Base-by-base conservation (phyloP, 2,888 invertebrate genomes). In the Adela reaumurella region DNA sequence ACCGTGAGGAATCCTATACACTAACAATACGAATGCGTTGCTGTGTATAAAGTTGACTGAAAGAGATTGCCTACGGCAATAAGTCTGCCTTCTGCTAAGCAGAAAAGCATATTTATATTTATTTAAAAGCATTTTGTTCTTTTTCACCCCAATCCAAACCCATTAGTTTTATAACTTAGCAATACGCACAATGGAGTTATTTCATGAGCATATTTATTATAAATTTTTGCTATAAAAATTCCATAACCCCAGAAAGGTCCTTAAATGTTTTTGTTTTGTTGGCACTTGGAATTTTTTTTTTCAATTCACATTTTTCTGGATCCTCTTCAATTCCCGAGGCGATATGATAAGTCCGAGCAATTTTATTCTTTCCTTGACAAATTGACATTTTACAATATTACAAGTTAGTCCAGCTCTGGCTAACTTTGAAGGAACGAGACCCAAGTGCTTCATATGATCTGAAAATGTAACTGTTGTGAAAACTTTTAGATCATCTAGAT, bases 271-370 rank as follows among this genome's bases (percentile, higher is more conserved):
- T 20, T 54, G 35, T 28, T 58, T 62, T 41, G 46, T 45, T 1
- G 62, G 61, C 14, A 44, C 29, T 41, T 55, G 52, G 49, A 61
- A 62, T 10, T 58, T 49, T 19, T 44, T 17, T 60, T 1, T 54
- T 53, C 18, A 56, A 46, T n/a, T n/a, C n/a, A 1, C 56, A 45
- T 20, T 56, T 50, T 44, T 54, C 51, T n/a, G 50, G 50, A 45
- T 55, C 50, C 8, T 11, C 20, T 44, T 55, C 50, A 10, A 46
- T 19, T 50, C 50, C 3, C 49, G 18, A 24, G 51, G 45, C 1
- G 46, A 35, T 1, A 54, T 45, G 1, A 54, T 45, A n/a, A 48
- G 47, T 11, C 54, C 52, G 16, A 54, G 28, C 29, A 52, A 19
- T 43, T 50, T 51, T 1, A 52, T 45, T 17, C 49, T 45, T 16